Evolutionary conservation across 2,888 invertebrate genomes (phyloP).

Genomic region (Melikaiella ostensackeni): DNA sequence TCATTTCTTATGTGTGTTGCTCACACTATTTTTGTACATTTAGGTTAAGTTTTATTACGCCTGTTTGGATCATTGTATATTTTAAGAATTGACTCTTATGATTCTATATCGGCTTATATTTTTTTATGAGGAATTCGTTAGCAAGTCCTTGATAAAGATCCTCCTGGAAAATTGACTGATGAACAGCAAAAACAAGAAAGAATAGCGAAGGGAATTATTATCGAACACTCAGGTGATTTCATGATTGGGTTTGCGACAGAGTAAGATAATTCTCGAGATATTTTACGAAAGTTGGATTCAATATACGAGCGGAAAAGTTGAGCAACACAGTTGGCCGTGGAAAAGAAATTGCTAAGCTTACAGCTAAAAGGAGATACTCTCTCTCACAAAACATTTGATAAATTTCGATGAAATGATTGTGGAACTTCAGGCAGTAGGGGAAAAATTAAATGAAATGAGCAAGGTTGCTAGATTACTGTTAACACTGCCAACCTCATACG

Average conservation of each 20-base stretch:
- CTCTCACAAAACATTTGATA: constrained; percentile 62
- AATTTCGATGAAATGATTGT: constrained; percentile 67
- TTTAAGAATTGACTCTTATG: no score
- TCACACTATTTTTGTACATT: no score
- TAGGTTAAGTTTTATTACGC: no score
- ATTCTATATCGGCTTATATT: no score
- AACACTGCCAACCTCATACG: constrained; percentile 67
- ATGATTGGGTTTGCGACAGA: constrained; percentile 47
- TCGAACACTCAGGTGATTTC: constrained; percentile 47
- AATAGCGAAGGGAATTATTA: constrained; percentile 45
- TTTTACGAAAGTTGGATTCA: constrained; percentile 47
- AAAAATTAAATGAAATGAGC: constrained; percentile 68
- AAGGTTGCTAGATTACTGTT: constrained; percentile 68
- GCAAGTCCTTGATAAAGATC: constrained; percentile 41
- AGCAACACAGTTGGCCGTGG: constrained; percentile 47
- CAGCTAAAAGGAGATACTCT: constrained; percentile 54
- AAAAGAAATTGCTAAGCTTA: constrained; percentile 48
- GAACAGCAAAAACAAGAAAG: constrained; percentile 44
- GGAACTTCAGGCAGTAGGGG: constrained; percentile 68
- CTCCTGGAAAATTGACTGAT: neutral
- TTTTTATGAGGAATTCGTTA: no score
- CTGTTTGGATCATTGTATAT: no score
- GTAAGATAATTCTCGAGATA: no score
- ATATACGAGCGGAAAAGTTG: constrained; percentile 57
- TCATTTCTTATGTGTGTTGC: no score